Evolutionary conservation across 2,888 invertebrate species (phyloP), one percentile per base, ranked within the genome.

Genomic region (Axea sp.): DNA sequence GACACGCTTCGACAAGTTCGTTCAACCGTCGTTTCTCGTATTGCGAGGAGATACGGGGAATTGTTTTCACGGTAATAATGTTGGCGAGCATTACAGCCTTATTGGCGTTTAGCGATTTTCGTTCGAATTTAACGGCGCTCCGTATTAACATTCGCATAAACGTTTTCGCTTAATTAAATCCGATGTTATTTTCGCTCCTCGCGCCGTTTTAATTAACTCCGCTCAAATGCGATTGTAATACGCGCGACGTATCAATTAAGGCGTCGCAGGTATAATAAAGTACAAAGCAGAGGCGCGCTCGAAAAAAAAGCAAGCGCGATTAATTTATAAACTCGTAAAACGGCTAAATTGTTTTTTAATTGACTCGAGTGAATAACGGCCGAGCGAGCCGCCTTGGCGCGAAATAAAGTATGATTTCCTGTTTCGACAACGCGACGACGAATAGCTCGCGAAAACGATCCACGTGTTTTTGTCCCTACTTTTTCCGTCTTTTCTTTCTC

Each of bases 1-100:
- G 51, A 60, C 12, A 62, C 37, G 60, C 53, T 47, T 55, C 60
- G 60, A 60, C 68, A 62, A 53, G 69, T 62, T 69, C 69, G 69
- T 69, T 69, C 60, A 69, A 69, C 69, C 59, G 60, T 69, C 45
- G 60, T 69, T 69, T 51, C 45, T 35, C 31, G 37, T 39, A 35
- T 39, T 53, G 51, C 49, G 26, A 7, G 24, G 28, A 17, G 15
- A 57, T 49, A 45, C 45, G 28, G 37, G 3, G 43, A 69, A 60
- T 45, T 53, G 53, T 60, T 60, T 59, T 45, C 9, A 33, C 45
- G 14, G 59, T 33, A 43, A 60, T 60, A 68, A 35, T 28, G 51
- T 33, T 43, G 49, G 43, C 49, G 53, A 60, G 45, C 41, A 33
- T 45, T 39, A 26, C 24, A 7, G 9, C 12, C 12, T 31, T 47